Conservation (phyloP, 2,113 vertebrate species). For the Phocoena sinus region DNA sequence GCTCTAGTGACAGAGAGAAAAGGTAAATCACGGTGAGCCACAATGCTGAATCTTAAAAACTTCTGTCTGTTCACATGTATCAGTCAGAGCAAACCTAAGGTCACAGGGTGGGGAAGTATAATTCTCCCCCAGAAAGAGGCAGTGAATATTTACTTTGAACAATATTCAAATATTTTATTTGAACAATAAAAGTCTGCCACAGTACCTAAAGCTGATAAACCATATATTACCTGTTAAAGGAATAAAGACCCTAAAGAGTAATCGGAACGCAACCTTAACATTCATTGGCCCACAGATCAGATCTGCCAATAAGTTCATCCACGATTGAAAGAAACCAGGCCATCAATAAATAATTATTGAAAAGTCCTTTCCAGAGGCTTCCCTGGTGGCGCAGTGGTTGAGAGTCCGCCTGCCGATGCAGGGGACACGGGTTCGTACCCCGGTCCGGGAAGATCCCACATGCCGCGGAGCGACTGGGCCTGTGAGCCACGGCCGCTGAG, state of each 20-base stretch:
- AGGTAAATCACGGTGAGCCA: not conserved
- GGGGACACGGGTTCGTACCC: no score
- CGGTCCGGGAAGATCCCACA: no score
- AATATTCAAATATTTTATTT: conserved; percentile 29
- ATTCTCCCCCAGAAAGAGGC: not conserved
- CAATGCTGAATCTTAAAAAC: not conserved
- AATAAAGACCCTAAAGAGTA: not conserved
- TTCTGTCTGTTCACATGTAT: not conserved
- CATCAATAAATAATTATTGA: not conserved
- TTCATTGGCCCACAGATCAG: not conserved
- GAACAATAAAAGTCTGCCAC: not conserved
- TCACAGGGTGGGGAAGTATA: not conserved
- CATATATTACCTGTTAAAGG: not conserved
- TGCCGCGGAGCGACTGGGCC: no score
- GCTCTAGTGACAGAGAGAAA: not conserved
- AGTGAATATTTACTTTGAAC: not conserved
- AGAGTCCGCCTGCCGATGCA: no score
- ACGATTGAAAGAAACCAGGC: not conserved
- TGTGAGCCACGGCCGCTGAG: no score
- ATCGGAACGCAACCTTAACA: not conserved
- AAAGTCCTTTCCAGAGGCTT: not conserved
- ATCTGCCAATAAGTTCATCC: not conserved
- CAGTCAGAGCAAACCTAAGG: not conserved
- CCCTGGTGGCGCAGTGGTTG: no score
- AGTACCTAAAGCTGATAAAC: not conserved